These are phyloP conservation scores for Platypus cylindrus DNA, from an alignment of 2,888 invertebrate species.

Conservation along the genomic window DNA sequence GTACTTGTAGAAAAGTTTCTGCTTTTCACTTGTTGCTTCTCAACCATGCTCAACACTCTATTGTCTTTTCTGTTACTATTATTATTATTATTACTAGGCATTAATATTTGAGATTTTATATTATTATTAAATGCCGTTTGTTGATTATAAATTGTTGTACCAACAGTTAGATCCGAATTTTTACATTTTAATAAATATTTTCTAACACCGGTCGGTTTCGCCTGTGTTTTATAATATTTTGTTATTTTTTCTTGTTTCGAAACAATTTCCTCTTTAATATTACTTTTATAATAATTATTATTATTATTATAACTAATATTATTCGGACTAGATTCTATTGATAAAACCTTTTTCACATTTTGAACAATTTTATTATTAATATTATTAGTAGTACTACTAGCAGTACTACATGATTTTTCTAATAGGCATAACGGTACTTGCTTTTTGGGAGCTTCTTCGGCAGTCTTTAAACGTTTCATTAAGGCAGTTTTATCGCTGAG, in stretches of 20 bases:
- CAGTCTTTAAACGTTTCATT: constrained; percentile 25
- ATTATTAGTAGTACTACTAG: no score
- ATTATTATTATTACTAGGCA: no score
- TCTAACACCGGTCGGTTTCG: constrained; percentile 45
- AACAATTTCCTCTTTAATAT: constrained; percentile 7
- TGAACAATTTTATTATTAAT: constrained; percentile 11
- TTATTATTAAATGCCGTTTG: no score
- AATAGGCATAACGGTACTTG: constrained; percentile 27
- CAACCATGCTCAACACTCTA: constrained; percentile 32
- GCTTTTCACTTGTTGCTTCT: constrained; percentile 22
- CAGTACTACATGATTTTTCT: no score
- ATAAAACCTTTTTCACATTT: constrained; percentile 16
- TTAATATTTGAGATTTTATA: no score
- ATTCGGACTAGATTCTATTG: constrained; percentile 21
- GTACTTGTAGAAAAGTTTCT: constrained; percentile 28
- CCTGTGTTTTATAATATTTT: constrained; percentile 73
- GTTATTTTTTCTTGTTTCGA: constrained; percentile 64
- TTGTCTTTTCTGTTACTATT: constrained; percentile 17
- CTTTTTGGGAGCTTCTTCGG: constrained; percentile 19
- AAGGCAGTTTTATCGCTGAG: constrained; percentile 24
- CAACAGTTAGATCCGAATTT: constrained; percentile 21
- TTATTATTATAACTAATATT: constrained; percentile 13
- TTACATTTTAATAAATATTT: constrained; percentile 21
- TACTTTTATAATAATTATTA: constrained; percentile 10
- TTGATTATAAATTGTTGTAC: no score